Base-by-base conservation (phyloP, 1,140 invertebrate species). In the Papilio helenus region DNA sequence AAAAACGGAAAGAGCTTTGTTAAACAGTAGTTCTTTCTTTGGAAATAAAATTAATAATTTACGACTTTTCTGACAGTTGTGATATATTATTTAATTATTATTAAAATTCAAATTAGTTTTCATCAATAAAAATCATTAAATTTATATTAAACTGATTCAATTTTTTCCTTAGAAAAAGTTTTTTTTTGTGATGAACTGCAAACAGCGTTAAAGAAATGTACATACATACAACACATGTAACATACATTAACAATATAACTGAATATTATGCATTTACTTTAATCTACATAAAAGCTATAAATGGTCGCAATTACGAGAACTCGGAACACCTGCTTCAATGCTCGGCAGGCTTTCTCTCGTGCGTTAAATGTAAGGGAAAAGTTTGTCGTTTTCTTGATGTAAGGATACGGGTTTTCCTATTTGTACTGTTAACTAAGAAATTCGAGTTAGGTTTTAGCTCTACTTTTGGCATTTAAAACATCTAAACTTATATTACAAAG, bases 1-100 rank as follows among this genome's bases (percentile, higher is more conserved):
- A 3, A 29, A 68, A 68, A 68, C 61, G 61, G 61, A 29, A 65
- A 65, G 26, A 65, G 61, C 61, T 65, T 65, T 65, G 61, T 65
- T 29, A 16, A n/a, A 68, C 7, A 26, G 61, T 14, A 34, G 9
- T 9, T 49, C 58, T 61, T 23, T 68, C 26, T 0, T 34, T 29
- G 8, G 12, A 29, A 68, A 29, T 68, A 68, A 29, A 68, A 4
- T 65, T 26, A 26, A 65, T 29, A 16, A 65, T 26, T 26, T 65
- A 65, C 23, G 61, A 34, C 26, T 16, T 14, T 29, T 29, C 26
- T 68, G 61, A 34, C 58, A 18, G 26, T 29, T 5, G 14, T 29
- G 5, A 14, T 16, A 16, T 18, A 68, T 68, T 29, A 16, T 65
- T 3, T 29, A 3, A 20, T 26, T 61, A 10, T 34, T 34, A 34